A percentile compares a stretch with the other conserved stretches of the same genome.
Conservation (phyloP, 2,113 vertebrate genomes). For the Eublepharis macularius region DNA sequence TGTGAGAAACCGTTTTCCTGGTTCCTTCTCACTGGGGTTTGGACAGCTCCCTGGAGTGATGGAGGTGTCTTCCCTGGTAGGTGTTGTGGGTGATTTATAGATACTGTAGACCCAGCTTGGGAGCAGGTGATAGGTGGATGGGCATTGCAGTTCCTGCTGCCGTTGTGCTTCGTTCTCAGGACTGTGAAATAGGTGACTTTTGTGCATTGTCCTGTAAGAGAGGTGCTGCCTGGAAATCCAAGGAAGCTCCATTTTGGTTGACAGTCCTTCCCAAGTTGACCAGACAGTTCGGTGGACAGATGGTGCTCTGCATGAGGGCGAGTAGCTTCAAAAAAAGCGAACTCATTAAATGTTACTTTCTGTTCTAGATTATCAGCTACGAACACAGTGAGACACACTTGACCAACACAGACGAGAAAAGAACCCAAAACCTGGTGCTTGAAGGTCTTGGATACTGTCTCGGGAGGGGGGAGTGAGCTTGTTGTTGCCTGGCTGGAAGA, state of each 20-base stretch:
- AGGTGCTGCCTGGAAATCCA: background rate
- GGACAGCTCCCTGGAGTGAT: fast-evolving
- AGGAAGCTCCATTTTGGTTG: background rate
- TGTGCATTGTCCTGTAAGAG: background rate
- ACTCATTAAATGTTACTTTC: background rate
- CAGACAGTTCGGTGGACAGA: too few species aligned
- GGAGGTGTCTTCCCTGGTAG: background rate
- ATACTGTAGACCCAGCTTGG: background rate
- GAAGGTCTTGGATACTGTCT: conserved; percentile 50
- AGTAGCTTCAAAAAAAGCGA: background rate
- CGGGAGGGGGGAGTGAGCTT: conserved; percentile 44
- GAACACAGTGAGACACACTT: conserved; percentile 71
- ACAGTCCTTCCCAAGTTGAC: too few species aligned
- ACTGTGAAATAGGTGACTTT: too few species aligned
- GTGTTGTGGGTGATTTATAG: background rate
- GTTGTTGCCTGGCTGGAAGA: conserved; percentile 37
- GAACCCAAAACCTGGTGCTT: conserved; percentile 49
- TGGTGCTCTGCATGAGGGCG: too few species aligned
- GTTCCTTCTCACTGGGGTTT: fast-evolving
- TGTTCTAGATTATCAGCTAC: conserved; percentile 80
- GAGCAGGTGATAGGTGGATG: background rate
- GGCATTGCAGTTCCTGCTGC: too few species aligned
- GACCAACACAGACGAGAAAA: conserved; percentile 1
- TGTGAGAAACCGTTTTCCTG: background rate
- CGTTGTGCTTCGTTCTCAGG: background rate